Percentiles rank a stretch among this genome's conserved stretches.
Conservation (phyloP, 2,888 invertebrate species). For the Amphipoea lucens region DNA sequence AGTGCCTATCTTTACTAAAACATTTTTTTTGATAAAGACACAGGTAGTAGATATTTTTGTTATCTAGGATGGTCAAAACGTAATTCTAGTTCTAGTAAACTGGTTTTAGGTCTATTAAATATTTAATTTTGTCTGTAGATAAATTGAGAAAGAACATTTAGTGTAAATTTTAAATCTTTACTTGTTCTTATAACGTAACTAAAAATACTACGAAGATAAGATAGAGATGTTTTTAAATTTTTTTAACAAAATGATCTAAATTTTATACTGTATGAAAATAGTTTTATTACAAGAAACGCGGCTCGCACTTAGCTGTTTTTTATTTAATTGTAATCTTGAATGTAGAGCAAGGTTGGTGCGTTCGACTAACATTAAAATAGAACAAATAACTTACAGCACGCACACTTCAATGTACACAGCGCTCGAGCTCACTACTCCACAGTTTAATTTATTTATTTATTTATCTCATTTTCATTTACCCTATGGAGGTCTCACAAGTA, state of each 20-base stretch:
- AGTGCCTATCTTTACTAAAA: background rate
- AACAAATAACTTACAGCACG: constrained; percentile 84
- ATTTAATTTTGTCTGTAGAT: too few relatives aligned
- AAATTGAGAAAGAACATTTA: too few relatives aligned
- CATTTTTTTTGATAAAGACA: background rate
- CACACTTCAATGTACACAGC: constrained; percentile 76
- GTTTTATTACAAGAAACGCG: constrained; percentile 45
- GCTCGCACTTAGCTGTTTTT: constrained; percentile 69
- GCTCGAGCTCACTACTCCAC: constrained; percentile 69
- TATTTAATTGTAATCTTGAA: constrained; percentile 85
- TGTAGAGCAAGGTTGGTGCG: constrained; percentile 86
- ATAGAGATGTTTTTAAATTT: too few relatives aligned
- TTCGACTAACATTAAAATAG: constrained; percentile 85
- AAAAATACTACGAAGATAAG: too few relatives aligned
- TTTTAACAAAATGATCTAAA: background rate
- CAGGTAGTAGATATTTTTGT: background rate
- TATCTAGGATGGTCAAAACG: background rate
- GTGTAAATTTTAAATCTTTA: too few relatives aligned
- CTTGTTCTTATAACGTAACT: too few relatives aligned
- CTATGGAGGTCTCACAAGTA: constrained; percentile 12
- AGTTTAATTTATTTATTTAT: constrained; percentile 58
- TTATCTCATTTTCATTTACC: constrained; percentile 51
- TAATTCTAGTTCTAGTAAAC: too few relatives aligned
- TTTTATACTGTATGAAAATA: constrained; percentile 16
- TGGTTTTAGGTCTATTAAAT: background rate